These are phyloP conservation scores for Probosciger aterrimus DNA, from an alignment of 2,113 vertebrate species.

Conservation along the genomic window DNA sequence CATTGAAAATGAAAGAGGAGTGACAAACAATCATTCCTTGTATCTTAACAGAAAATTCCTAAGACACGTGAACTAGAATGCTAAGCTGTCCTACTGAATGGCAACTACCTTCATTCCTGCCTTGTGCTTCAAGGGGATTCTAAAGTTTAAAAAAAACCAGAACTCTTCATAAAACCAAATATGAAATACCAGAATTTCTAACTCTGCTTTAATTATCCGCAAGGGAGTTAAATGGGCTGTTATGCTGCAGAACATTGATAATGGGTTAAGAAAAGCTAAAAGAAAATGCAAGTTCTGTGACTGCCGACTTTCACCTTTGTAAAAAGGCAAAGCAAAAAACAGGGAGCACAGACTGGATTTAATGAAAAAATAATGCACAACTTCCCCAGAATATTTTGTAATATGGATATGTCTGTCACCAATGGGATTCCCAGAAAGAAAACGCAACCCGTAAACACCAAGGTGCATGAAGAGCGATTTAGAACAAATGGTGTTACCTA, in stretches of 20 bases:
- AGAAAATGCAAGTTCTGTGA: background rate
- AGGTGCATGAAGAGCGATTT: background rate
- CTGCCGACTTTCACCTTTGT: background rate
- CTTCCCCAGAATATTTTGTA: background rate
- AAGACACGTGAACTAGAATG: background rate
- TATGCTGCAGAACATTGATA: background rate
- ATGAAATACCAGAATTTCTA: background rate
- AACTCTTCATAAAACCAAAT: background rate
- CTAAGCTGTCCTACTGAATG: background rate
- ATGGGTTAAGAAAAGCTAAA: background rate
- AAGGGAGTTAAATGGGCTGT: background rate
- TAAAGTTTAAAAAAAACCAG: background rate
- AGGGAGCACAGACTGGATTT: fast-evolving
- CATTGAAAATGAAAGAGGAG: background rate
- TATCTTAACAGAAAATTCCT: background rate
- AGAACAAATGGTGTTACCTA: background rate
- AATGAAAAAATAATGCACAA: background rate
- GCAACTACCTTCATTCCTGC: background rate
- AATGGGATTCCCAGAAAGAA: background rate
- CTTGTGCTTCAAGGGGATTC: background rate
- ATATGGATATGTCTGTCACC: background rate
- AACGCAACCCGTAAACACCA: background rate
- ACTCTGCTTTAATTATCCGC: background rate
- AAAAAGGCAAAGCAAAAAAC: background rate
- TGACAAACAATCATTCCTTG: background rate